These are phyloP conservation scores for Drosophila prostipennis DNA, from an alignment of 2,888 invertebrate genomes.

Conservation along the genomic window DNA sequence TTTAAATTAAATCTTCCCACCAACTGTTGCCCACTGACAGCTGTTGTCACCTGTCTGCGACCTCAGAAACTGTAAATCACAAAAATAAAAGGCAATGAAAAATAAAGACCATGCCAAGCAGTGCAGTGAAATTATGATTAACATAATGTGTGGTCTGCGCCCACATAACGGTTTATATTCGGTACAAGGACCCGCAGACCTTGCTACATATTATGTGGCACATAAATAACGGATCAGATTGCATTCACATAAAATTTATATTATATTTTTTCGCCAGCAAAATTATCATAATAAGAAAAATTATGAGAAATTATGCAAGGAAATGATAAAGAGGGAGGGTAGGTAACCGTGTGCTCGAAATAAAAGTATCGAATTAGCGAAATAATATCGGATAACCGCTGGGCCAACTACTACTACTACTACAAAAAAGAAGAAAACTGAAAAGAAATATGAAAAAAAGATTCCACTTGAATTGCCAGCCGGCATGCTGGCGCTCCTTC, in stretches of 20 bases:
- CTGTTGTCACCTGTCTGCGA: conserved; percentile 77
- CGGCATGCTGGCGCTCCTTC: conserved; percentile 62
- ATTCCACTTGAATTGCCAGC: conserved; percentile 74
- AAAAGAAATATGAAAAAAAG: conserved; percentile 39
- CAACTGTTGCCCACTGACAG: conserved; percentile 59
- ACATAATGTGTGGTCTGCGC: conserved; percentile 76
- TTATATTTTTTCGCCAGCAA: conserved; percentile 54
- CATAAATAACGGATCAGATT: conserved; percentile 75
- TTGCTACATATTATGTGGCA: conserved; percentile 45
- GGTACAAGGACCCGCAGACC: conserved; percentile 53
- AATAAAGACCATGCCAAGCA: conserved; percentile 12
- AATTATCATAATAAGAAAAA: conserved; percentile 70
- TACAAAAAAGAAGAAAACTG: conserved; percentile 24
- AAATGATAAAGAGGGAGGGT: conserved; percentile 16
- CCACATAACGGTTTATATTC: conserved; percentile 75
- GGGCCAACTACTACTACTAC: conserved; percentile 48
- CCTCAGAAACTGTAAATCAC: conserved; percentile 41
- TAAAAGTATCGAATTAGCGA: conserved; percentile 82
- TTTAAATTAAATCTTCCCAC: conserved; percentile 18
- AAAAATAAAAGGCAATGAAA: conserved; percentile 23
- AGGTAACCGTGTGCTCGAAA: conserved; percentile 53
- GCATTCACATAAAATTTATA: conserved; percentile 75
- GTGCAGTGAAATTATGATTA: conserved; percentile 47
- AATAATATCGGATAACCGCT: conserved; percentile 81
- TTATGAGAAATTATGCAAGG: conserved; percentile 66